Evolutionary conservation across 2,888 invertebrate species (phyloP).

Genomic region (Himalopsyche japonica): DNA sequence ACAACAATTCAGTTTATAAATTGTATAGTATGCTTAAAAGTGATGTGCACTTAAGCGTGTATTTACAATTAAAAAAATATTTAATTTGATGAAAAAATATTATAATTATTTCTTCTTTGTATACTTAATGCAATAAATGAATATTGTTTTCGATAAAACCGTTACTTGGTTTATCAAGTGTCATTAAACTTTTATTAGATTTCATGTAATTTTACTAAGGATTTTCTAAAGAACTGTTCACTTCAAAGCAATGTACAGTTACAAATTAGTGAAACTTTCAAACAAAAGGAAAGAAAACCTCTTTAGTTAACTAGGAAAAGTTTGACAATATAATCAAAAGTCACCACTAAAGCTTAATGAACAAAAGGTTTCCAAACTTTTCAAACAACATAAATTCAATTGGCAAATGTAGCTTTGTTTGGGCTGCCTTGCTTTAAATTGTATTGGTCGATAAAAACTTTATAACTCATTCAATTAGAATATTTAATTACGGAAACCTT

Average conservation of each 20-base stretch:
- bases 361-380: not conserved
- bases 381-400: not conserved
- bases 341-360: not conserved
- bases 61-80: too few relatives aligned
- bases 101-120: too few relatives aligned
- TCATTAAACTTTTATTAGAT: not conserved
- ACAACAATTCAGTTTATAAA: too few relatives aligned
- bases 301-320: not conserved
- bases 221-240: not conserved
- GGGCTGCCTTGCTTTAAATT: not conserved
- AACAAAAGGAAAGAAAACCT: not conserved
- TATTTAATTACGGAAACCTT: too few relatives aligned
- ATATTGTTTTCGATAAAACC: too few relatives aligned
- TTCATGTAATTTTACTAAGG: not conserved
- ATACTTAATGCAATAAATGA: too few relatives aligned
- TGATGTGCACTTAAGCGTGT: too few relatives aligned
- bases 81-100: too few relatives aligned
- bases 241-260: not conserved
- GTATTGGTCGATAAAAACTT: not conserved
- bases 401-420: not conserved
- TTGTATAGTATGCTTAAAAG: too few relatives aligned
- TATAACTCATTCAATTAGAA: too few relatives aligned
- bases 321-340: conserved; percentile 1
- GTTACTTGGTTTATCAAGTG: too few relatives aligned
- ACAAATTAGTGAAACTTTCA: not conserved